Evolutionary conservation across 2,888 invertebrate genomes (phyloP), one percentile per base, ranked within the genome.

Genomic region (Sminthurides aquaticus): DNA sequence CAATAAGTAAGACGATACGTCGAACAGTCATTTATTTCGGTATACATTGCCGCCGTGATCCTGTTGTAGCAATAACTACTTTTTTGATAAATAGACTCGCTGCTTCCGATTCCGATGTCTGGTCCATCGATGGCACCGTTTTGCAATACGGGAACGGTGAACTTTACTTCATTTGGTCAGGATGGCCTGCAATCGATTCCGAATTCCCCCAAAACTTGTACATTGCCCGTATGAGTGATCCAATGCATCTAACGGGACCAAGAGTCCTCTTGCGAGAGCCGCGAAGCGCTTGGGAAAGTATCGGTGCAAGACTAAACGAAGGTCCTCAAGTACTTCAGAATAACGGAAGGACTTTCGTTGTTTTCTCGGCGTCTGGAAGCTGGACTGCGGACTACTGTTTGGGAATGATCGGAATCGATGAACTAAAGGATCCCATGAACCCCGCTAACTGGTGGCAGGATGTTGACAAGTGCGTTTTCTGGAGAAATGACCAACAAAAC

Each of bases 201-300:
- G 69, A 66, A 8, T 67, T 70, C 28, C 74, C 74, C 5, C 74
- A 74, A 62, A 74, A 74, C 57, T 49, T 74, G 1, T 74, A 72
- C 67, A 74, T 74, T 63, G 71, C 72, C n/a, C 64, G 63, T 2
- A 67, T 72, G 67, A 68, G 66, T 25, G 68, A 72, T 43, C 72
- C 74, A 15, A 70, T 68, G 65, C 64, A 66, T 1, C 67, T 74
- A 49, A 67, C 66, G 43, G 62, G 70, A 1, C 29, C 59, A 1
- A 59, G 74, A 48, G 72, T 69, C 3, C 48, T 72, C 1, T 54
- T 72, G 1, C 64, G 69, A 15, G 65, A 66, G 18, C 70, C 70
- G 1, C 60, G 29, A 0, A 67, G 62, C n/a, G 24, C 26, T 0
- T 74, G 74, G 74, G 72, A 74, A 57, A 64, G 34, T 11, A 65